A percentile compares a stretch with the other conserved stretches of the same genome.
Evolutionary conservation across 2,797 vertebrate species (phyloP).

Genomic region (Protosalanx chinensis): DNA sequence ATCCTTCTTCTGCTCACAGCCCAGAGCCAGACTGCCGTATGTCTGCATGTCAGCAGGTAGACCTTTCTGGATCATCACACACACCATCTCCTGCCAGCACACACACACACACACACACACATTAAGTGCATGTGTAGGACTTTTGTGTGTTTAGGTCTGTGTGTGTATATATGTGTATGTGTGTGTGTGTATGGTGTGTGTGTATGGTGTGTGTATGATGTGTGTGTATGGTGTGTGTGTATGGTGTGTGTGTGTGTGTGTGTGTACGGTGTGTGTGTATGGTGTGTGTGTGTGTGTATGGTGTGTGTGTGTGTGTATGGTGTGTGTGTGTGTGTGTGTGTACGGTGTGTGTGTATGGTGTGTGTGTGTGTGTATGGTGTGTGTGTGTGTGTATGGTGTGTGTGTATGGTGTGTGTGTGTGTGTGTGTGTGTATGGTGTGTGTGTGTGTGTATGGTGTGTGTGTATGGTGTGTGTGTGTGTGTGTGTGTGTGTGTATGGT

Average conservation of each 20-base stretch:
- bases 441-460: neutral
- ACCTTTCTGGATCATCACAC: slow-evolving; percentile 74
- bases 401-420: neutral
- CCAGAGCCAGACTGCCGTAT: slow-evolving; percentile 83
- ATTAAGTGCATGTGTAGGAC: neutral
- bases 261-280: slow-evolving; percentile 58
- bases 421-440: neutral
- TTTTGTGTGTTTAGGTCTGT: neutral
- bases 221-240: too few relatives aligned
- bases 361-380: too few relatives aligned
- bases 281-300: neutral
- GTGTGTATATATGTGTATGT: neutral
- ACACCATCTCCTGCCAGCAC: slow-evolving; percentile 74
- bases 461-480: neutral
- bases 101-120: slow-evolving; percentile 17
- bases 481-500: neutral
- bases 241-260: too few relatives aligned
- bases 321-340: neutral
- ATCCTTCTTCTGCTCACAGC: slow-evolving; percentile 73
- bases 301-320: neutral
- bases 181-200: too few relatives aligned
- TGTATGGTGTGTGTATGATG: too few relatives aligned
- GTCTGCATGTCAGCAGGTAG: slow-evolving; percentile 78
- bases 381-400: too few relatives aligned
- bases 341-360: too few relatives aligned